Percentiles rank a stretch among this genome's conserved stretches.
Evolutionary conservation across 2,113 vertebrate species (phyloP).

Genomic region (Nymphicus hollandicus): DNA sequence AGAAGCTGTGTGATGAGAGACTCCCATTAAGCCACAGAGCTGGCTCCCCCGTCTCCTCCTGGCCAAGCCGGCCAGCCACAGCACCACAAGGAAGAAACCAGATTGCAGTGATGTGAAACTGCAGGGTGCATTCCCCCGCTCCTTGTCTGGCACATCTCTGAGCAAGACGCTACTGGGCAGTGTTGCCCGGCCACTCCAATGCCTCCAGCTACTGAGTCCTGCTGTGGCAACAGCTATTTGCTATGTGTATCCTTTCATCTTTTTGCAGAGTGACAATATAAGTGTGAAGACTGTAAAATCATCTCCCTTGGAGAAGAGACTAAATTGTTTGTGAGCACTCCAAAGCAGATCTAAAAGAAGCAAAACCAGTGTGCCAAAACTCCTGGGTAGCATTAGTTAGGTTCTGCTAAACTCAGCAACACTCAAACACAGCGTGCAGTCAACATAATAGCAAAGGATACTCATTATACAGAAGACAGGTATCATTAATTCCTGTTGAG

Average conservation of each 20-base stretch:
- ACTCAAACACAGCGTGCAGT: not conserved
- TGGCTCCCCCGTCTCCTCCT: not conserved
- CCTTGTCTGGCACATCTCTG: not conserved
- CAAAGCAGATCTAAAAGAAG: not conserved
- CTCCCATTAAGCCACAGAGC: not conserved
- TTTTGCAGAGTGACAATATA: not conserved
- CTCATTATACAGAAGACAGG: slow-evolving; percentile 98
- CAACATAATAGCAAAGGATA: slow-evolving; percentile 82
- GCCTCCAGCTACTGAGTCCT: not conserved
- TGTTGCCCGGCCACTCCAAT: not conserved
- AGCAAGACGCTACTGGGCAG: not conserved
- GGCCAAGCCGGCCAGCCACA: not conserved
- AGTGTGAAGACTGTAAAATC: not conserved
- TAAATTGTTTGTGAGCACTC: not conserved
- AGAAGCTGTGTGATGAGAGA: not conserved
- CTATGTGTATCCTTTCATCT: accelerated
- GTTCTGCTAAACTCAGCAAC: not conserved
- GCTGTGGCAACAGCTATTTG: not conserved
- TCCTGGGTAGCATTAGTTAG: not conserved
- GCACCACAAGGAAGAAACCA: not conserved
- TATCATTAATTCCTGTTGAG: slow-evolving; percentile 87
- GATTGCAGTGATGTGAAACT: not conserved
- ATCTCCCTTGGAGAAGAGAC: not conserved
- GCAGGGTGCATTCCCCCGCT: not conserved
- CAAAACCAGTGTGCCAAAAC: not conserved